phyloP scores from a whole-genome alignment of 2,888 invertebrate genomes.

The Corythucha ciliata region DNA sequence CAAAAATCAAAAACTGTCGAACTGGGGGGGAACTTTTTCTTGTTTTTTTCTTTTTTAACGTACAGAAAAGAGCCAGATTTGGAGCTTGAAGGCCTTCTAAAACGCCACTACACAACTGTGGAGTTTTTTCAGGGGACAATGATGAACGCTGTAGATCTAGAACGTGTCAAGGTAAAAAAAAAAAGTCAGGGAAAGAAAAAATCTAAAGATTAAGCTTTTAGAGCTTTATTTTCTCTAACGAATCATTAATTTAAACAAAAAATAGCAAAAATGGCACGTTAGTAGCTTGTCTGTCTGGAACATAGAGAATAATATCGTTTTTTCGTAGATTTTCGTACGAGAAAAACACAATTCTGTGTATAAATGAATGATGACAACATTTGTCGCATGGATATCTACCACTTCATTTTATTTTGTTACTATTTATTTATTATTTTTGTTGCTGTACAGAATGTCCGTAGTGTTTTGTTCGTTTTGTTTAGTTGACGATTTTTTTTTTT shows the following conservation, averaged over 20 bases:
- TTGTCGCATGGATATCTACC: conserved; percentile 21
- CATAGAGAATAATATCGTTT: no score
- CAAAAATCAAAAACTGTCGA: no score
- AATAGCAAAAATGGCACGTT: conserved; percentile 22
- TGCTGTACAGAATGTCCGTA: conserved; percentile 17
- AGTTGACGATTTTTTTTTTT: conserved; percentile 25
- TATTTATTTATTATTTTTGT: conserved; percentile 8
- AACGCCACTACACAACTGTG: conserved; percentile 99
- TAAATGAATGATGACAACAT: neutral
- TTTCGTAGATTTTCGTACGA: no score
- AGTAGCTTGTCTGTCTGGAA: no score
- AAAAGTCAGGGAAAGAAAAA: neutral
- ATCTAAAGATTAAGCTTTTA: no score
- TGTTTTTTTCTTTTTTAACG: no score
- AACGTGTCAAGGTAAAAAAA: conserved; percentile 88
- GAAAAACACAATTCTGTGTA: neutral
- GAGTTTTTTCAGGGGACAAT: conserved; percentile 99
- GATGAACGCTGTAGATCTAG: conserved; percentile 99
- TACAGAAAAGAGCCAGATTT: conserved; percentile 99
- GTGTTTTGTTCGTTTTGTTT: conserved; percentile 13
- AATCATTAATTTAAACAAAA: no score
- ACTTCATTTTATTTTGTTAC: conserved; percentile 17
- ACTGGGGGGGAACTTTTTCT: no score
- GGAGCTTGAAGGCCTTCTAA: conserved; percentile 99
- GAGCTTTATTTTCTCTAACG: no score